Evolutionary conservation across 2,797 vertebrate species (phyloP).

Genomic region (Fratercula arctica): DNA sequence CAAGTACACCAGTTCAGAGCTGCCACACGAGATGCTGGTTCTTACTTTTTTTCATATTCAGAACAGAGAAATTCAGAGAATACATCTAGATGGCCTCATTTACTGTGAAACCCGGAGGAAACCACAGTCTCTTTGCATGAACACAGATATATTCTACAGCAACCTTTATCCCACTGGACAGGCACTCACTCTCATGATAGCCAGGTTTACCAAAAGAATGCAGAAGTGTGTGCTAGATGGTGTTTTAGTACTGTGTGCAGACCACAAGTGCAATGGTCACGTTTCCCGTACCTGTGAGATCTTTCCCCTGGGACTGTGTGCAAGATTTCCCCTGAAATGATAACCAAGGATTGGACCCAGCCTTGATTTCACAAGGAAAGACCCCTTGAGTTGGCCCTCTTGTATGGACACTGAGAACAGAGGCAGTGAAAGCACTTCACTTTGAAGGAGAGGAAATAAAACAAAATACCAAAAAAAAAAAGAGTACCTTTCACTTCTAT

Average conservation of each 20-base stretch:
- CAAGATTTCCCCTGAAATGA: not conserved
- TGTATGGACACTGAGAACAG: fast-evolving
- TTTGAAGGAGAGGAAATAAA: not conserved
- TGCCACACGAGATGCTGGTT: not conserved
- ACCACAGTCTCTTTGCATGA: not conserved
- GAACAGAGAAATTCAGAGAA: not conserved
- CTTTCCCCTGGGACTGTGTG: fast-evolving
- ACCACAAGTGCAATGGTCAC: fast-evolving
- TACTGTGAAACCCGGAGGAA: not conserved
- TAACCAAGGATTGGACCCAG: not conserved
- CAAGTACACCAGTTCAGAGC: not conserved
- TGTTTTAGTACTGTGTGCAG: not conserved
- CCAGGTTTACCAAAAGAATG: not conserved
- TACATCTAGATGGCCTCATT: not conserved
- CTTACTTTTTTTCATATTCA: not conserved
- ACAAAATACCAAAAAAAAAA: not conserved
- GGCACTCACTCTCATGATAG: not conserved
- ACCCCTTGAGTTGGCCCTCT: not conserved
- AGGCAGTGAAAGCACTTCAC: not conserved
- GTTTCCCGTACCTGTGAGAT: fast-evolving
- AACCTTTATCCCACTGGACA: not conserved
- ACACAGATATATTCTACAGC: not conserved
- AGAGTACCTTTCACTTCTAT: slow-evolving; percentile 96
- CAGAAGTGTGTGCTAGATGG: not conserved
- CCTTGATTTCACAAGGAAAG: not conserved